Evolutionary conservation across 2,888 invertebrate species (phyloP).

Genomic region (Euclidia mi): DNA sequence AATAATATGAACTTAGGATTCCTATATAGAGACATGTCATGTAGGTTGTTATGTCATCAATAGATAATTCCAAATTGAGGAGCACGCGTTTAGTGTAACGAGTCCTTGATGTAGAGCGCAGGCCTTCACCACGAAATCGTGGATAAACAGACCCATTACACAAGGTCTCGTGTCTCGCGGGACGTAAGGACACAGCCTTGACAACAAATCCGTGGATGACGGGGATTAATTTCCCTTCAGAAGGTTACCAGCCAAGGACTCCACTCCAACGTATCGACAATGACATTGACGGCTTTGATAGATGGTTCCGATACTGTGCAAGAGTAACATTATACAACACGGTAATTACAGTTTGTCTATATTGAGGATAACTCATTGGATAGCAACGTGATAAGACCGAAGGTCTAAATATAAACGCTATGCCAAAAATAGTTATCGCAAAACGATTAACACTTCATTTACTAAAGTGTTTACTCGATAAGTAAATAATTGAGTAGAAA

Average conservation of each 20-base stretch:
- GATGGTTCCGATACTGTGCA: conserved; percentile 46
- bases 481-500: neutral
- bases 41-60: neutral
- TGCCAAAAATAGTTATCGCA: too few relatives aligned
- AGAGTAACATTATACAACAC: conserved; percentile 33
- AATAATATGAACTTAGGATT: neutral
- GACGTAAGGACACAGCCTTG: conserved; percentile 70
- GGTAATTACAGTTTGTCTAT: conserved; percentile 29
- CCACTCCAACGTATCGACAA: conserved; percentile 49
- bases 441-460: too few relatives aligned
- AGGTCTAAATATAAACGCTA: conserved; percentile 11
- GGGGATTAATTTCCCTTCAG: conserved; percentile 58
- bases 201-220: conserved; percentile 57
- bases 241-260: conserved; percentile 62
- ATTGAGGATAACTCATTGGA: conserved; percentile 18
- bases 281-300: conserved; percentile 59
- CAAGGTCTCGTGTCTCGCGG: conserved; percentile 56
- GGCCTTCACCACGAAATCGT: conserved; percentile 40
- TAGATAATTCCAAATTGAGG: neutral
- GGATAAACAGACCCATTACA: conserved; percentile 35
- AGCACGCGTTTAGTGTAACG: neutral
- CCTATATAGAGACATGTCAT: neutral
- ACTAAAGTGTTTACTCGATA: too few relatives aligned
- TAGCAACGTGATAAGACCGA: conserved; percentile 10
- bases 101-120: conserved; percentile 39